Conservation (phyloP, 2,797 vertebrate genomes). For the Euthynnus affinis region DNA sequence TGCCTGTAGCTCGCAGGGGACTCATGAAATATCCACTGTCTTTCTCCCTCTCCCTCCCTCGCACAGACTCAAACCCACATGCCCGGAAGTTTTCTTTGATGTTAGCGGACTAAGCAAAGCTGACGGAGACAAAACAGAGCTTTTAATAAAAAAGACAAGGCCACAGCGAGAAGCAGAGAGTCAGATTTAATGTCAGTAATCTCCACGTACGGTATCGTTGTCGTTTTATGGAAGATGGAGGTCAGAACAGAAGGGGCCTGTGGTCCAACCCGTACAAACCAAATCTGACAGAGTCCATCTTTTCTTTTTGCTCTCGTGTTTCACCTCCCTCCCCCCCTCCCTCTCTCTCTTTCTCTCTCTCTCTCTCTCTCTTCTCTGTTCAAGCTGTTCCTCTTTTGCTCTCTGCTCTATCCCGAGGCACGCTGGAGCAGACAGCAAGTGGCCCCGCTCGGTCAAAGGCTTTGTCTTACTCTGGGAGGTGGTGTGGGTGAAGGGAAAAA, state of each 20-base stretch:
- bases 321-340: constrained; percentile 20
- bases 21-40: constrained; percentile 24
- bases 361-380: neutral
- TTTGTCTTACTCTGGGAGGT: constrained; percentile 36
- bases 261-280: constrained; percentile 40
- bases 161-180: constrained; percentile 27
- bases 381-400: constrained; percentile 8
- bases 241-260: constrained; percentile 50
- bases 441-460: constrained; percentile 11
- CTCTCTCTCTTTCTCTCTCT: neutral
- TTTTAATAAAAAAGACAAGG: constrained; percentile 53
- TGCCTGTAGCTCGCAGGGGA: constrained; percentile 32
- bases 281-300: constrained; percentile 45
- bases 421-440: constrained; percentile 12
- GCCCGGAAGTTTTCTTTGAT: constrained; percentile 48
- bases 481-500: neutral
- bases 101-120: constrained; percentile 17
- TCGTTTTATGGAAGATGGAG: constrained; percentile 40
- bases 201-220: constrained; percentile 21
- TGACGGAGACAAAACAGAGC: constrained; percentile 34
- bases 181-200: constrained; percentile 32
- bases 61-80: constrained; percentile 11
- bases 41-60: neutral
- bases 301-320: constrained; percentile 37
- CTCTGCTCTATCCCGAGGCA: constrained; percentile 32